Evolutionary conservation across 2,797 vertebrate genomes (phyloP), one percentile per base, ranked within the genome.

Genomic region (Mormyrus hasselquistii): DNA sequence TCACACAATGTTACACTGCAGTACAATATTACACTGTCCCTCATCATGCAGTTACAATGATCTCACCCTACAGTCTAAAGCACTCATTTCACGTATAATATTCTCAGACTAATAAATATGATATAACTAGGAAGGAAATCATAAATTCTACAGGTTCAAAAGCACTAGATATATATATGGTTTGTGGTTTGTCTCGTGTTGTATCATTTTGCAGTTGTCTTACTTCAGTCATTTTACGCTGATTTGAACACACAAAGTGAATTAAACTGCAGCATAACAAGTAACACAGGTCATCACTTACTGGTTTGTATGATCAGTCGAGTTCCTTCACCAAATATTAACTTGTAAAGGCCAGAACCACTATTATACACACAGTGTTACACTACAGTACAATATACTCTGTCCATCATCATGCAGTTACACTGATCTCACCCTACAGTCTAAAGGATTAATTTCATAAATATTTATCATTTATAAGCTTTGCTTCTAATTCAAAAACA

Each of bases 1-100:
- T 88, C 91, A 86, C 94, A 94, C 93, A 92, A 91, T 93, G 93
- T 92, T 93, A 76, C 88, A 90, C 89, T 62, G 90, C 91, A 92
- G 91, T 91, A 91, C 69, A 69, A 34, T 41, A 41, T 76, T 76
- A 41, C 69, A 16, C 69, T 76, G 34, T 76, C 34, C 34, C 0
- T 76, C 5, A 69, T 4, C 62, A 76, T 41, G 69, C 69, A 76
- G 88, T 90, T 88, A 90, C 34, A 87, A 14, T 57, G 47, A 50
- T 84, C 69, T 76, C 12, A 41, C 69, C 22, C 10, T 14, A 0
- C 25, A 34, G 25, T 69, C 25, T 8, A 10, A 69, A 69, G 9
- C 25, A 29, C 9, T 65, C n/a, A 65, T 55, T 14, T 65, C 62
- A 55, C 52, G 16, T 4, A 62, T 16, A 38, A 9, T 47, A 41